A percentile compares a stretch with the other conserved stretches of the same genome.
Conservation (phyloP, 2,113 vertebrate species). For the Vireo altiloquus region DNA sequence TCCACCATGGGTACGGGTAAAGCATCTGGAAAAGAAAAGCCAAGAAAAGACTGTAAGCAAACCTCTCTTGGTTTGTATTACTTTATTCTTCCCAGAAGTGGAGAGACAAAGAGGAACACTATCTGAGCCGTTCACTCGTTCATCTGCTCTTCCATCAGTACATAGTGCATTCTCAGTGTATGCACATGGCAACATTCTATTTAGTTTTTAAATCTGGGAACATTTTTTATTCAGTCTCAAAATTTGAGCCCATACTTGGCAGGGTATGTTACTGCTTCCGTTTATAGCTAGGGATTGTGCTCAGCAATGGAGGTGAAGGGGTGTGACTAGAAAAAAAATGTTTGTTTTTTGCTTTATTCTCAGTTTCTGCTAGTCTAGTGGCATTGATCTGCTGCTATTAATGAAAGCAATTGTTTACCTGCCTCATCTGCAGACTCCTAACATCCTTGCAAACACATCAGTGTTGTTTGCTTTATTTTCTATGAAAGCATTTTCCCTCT, state of each 20-base stretch:
- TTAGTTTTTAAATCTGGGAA: neutral
- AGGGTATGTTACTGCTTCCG: neutral
- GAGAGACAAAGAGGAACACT: neutral
- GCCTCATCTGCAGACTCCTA: neutral
- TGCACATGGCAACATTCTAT: neutral
- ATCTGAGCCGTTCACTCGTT: neutral
- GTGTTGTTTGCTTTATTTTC: slow-evolving; percentile 4
- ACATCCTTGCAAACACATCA: slow-evolving; percentile 9
- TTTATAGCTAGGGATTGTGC: neutral
- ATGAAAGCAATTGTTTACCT: slow-evolving; percentile 33
- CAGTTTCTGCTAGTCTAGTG: neutral
- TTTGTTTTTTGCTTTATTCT: neutral
- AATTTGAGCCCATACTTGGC: neutral
- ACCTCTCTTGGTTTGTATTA: neutral
- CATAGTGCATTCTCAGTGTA: neutral
- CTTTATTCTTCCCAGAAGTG: neutral
- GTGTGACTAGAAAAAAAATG: neutral
- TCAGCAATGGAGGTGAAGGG: neutral
- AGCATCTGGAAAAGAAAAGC: no score
- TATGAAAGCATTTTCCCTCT: neutral
- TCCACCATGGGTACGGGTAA: fast-evolving
- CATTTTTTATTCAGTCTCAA: neutral
- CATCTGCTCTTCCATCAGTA: neutral
- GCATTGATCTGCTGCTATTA: slow-evolving; percentile 39
- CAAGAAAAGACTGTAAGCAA: neutral